Evolutionary conservation across 2,797 vertebrate genomes (phyloP).

Genomic region (Enteromius unitaeniatus): DNA sequence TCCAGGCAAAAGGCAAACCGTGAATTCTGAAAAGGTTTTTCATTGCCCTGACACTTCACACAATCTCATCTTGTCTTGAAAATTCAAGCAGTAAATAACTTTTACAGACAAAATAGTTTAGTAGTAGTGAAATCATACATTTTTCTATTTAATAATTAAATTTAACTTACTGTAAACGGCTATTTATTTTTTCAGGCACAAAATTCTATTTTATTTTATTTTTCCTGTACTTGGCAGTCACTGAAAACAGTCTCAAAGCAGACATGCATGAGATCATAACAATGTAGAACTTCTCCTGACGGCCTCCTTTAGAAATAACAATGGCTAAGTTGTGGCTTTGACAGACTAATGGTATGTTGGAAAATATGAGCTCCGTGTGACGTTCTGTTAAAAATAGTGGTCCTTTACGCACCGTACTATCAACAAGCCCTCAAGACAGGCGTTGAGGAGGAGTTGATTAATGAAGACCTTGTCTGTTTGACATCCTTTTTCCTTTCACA

Average conservation of each 20-base stretch:
- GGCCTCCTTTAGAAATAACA: slow-evolving; percentile 38
- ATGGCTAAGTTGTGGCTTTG: slow-evolving; percentile 37
- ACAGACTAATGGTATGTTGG: slow-evolving; percentile 50
- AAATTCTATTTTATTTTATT: background rate
- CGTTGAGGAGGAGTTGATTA: slow-evolving; percentile 54
- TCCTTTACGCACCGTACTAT: slow-evolving; percentile 46
- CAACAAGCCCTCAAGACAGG: slow-evolving; percentile 44
- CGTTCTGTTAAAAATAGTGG: slow-evolving; percentile 34
- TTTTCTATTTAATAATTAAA: background rate
- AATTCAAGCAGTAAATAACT: slow-evolving; percentile 50
- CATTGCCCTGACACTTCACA: slow-evolving; percentile 33
- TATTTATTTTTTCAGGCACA: background rate
- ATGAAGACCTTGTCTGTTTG: slow-evolving; percentile 43
- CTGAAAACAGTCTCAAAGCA: background rate
- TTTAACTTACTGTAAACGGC: background rate
- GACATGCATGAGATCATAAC: slow-evolving; percentile 18
- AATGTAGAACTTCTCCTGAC: slow-evolving; percentile 6
- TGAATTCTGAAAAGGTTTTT: slow-evolving; percentile 48
- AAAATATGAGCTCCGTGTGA: slow-evolving; percentile 34
- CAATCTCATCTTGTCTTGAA: slow-evolving; percentile 47
- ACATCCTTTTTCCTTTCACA: slow-evolving; percentile 47
- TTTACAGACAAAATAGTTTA: background rate
- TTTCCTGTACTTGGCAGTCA: background rate
- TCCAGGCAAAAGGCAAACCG: slow-evolving; percentile 31
- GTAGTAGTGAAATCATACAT: background rate